These are phyloP conservation scores for Apostichopus californicus DNA, from an alignment of 35 echinoderm and acorn worm genomes.

Conservation along the genomic window DNA sequence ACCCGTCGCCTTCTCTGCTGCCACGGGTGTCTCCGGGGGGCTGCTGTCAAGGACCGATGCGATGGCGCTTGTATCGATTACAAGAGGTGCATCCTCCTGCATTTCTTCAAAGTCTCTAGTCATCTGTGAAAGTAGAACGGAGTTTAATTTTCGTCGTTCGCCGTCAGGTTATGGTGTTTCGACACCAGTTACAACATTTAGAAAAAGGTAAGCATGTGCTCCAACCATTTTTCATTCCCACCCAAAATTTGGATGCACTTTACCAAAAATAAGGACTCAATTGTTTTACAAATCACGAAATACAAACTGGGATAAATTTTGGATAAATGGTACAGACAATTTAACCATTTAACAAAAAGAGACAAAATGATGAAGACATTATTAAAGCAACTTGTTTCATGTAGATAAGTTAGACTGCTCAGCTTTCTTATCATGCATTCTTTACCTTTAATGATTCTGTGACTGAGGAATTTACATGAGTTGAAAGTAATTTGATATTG, in stretches of 20 bases:
- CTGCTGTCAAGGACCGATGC: conserved; percentile 66
- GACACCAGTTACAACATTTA: too few species aligned
- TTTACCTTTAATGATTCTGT: too few species aligned
- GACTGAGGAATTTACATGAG: too few species aligned
- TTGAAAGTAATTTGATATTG: too few species aligned
- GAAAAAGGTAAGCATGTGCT: too few species aligned
- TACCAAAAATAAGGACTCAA: background rate
- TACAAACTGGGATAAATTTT: too few species aligned
- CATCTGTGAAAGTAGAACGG: conserved; percentile 62
- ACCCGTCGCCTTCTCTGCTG: background rate
- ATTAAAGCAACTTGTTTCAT: too few species aligned
- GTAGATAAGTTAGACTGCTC: too few species aligned
- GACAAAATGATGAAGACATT: background rate
- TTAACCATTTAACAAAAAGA: background rate
- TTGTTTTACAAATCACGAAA: background rate
- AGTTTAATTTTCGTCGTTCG: background rate
- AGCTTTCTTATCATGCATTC: too few species aligned
- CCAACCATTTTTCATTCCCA: too few species aligned
- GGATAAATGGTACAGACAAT: background rate
- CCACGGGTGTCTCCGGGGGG: conserved; percentile 10
- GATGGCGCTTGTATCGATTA: conserved; percentile 82
- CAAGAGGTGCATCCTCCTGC: conserved; percentile 85
- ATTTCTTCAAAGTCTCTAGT: conserved; percentile 93
- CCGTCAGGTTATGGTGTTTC: too few species aligned
- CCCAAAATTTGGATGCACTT: background rate